Conservation (phyloP, 2,113 vertebrate species). For the Rhabdornis inornatus region DNA sequence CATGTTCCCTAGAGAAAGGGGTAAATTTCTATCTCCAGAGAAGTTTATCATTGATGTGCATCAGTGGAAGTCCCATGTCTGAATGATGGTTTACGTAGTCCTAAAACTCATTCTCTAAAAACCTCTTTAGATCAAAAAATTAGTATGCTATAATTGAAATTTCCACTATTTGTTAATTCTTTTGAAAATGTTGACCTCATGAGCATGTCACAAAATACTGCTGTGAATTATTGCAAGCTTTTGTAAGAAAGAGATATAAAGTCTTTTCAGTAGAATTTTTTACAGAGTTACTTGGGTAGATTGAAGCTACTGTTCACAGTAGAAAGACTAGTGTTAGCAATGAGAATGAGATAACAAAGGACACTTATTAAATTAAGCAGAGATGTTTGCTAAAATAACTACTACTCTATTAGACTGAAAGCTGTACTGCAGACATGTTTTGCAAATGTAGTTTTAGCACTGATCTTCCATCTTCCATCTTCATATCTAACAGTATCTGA, state of each 20-base stretch:
- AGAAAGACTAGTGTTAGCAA: background rate
- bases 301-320: background rate
- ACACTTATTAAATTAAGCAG: background rate
- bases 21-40: background rate
- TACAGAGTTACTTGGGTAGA: background rate
- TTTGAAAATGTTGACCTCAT: background rate
- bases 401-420: background rate
- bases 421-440: background rate
- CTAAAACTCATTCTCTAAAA: background rate
- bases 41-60: background rate
- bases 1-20: background rate
- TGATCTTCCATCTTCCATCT: background rate
- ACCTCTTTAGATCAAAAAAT: background rate
- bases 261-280: background rate
- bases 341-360: background rate
- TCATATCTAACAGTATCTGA: background rate
- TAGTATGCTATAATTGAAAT: background rate
- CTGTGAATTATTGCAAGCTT: background rate
- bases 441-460: background rate
- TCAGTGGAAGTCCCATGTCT: background rate
- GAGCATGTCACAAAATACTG: background rate
- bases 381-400: background rate
- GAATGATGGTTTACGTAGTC: background rate
- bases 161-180: background rate
- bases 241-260: background rate